These are phyloP conservation scores for Dicerorhinus sumatrensis DNA, from an alignment of 2,113 vertebrate genomes.

Conservation along the genomic window DNA sequence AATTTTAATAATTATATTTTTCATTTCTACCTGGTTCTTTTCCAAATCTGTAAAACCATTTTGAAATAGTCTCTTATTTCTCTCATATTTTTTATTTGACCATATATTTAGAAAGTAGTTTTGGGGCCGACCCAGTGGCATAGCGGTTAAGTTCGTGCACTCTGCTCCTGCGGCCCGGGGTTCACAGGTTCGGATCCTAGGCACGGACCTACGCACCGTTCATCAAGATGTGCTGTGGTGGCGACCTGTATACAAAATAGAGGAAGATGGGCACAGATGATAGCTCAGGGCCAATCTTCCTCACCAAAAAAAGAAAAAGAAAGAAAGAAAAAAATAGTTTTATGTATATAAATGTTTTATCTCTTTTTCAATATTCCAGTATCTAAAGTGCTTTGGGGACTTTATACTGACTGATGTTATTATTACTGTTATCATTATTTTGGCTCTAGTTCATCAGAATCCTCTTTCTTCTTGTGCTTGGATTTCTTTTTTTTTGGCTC, in stretches of 20 bases:
- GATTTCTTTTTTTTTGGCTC: no score
- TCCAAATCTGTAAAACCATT: neutral
- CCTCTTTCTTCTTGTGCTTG: neutral
- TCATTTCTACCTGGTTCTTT: neutral
- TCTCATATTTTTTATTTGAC: neutral
- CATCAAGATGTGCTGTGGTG: no score
- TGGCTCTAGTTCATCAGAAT: neutral
- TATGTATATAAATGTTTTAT: neutral
- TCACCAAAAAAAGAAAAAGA: no score
- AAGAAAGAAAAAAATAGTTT: neutral
- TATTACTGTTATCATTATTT: neutral
- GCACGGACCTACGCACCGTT: no score
- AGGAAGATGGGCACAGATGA: no score
- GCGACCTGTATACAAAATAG: no score
- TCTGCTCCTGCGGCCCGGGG: no score
- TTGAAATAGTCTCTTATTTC: neutral
- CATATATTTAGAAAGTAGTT: neutral
- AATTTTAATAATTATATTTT: neutral
- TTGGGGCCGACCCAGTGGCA: no score
- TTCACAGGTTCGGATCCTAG: no score
- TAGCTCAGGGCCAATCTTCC: no score
- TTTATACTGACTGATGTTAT: neutral
- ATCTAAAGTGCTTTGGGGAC: neutral
- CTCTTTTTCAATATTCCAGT: neutral
- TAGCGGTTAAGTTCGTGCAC: no score